phyloP scores from a whole-genome alignment of 2,888 invertebrate genomes.

The Heliconius charithonia region DNA sequence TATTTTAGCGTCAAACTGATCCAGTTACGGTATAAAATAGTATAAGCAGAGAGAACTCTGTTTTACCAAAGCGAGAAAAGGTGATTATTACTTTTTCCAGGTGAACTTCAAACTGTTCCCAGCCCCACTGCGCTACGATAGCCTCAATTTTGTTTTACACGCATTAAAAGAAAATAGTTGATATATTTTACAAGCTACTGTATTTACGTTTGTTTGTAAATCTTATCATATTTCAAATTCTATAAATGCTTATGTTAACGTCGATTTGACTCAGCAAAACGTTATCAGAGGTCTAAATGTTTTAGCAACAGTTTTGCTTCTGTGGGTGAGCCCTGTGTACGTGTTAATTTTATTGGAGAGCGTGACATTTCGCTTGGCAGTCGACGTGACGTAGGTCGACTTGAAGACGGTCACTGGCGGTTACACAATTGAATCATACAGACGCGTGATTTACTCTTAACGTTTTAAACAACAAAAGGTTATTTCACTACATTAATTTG shows the following conservation, averaged over 20 bases:
- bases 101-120: not conserved
- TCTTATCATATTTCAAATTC: not conserved
- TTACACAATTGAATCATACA: slow-evolving; percentile 77
- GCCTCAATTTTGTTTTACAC: not conserved
- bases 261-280: slow-evolving; percentile 31
- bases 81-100: not conserved
- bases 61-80: not conserved
- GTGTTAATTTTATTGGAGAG: slow-evolving; percentile 66
- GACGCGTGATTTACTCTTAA: slow-evolving; percentile 57
- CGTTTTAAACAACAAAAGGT: slow-evolving; percentile 23
- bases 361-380: slow-evolving; percentile 56
- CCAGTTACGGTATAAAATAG: not conserved
- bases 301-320: slow-evolving; percentile 48
- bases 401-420: slow-evolving; percentile 55
- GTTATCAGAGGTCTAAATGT: slow-evolving; percentile 36
- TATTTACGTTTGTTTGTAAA: not conserved
- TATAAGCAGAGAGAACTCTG: not conserved
- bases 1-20: not conserved
- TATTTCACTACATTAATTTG: not conserved
- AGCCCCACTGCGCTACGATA: not conserved
- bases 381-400: slow-evolving; percentile 66
- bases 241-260: slow-evolving; percentile 21
- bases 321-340: slow-evolving; percentile 48
- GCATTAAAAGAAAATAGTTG: not conserved
- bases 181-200: not conserved